Evolutionary conservation across 2,797 vertebrate species (phyloP).

Genomic region (Tenualosa thibaudeaui): DNA sequence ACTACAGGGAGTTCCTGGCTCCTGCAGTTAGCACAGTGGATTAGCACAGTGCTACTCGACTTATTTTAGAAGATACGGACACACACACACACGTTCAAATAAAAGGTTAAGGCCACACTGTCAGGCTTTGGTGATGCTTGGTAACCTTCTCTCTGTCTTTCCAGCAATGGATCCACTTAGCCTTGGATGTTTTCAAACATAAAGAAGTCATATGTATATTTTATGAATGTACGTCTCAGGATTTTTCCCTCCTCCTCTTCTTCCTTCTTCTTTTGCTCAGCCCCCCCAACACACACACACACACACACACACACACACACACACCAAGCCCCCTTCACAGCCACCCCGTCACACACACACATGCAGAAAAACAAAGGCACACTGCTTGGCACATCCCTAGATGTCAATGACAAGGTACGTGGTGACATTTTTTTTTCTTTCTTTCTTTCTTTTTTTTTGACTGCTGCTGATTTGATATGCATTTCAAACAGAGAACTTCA

Average conservation of each 20-base stretch:
- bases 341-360: conserved; percentile 6
- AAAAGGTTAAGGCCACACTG: conserved; percentile 5
- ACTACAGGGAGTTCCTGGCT: background rate
- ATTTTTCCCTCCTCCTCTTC: conserved; percentile 33
- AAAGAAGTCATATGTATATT: conserved; percentile 80
- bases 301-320: conserved; percentile 14
- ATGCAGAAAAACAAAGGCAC: conserved; percentile 80
- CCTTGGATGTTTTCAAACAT: conserved; percentile 78
- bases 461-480: conserved; percentile 89
- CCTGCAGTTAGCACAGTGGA: background rate
- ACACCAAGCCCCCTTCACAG: background rate
- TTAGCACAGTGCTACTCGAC: background rate
- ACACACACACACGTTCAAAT: background rate
- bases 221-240: conserved; percentile 78
- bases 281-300: background rate
- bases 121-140: background rate
- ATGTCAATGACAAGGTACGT: conserved; percentile 99
- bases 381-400: conserved; percentile 98
- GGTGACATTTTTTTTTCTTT: conserved; percentile 77
- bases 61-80: background rate
- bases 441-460: conserved; percentile 58
- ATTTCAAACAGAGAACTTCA: conserved; percentile 94
- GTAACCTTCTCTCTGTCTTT: conserved; percentile 74
- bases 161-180: conserved; percentile 77
- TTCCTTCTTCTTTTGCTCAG: background rate